A percentile compares a stretch with the other conserved stretches of the same genome.
Conservation (phyloP, 2,888 invertebrate genomes). For the Baronia brevicornis region DNA sequence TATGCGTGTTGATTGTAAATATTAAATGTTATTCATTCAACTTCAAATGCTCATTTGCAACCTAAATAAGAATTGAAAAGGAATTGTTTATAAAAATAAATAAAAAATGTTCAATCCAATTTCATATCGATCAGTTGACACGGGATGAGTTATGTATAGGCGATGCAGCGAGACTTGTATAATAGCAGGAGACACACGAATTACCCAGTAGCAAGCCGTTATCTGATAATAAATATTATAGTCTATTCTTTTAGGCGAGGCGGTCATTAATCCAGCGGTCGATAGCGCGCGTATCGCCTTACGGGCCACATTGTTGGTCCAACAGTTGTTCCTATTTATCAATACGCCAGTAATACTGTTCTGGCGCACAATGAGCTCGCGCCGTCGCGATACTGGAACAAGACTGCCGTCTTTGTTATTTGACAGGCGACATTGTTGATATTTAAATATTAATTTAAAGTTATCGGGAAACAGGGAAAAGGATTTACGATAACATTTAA, state of each 20-base stretch:
- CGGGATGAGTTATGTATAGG: slow-evolving; percentile 66
- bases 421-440: slow-evolving; percentile 57
- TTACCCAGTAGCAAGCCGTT: slow-evolving; percentile 69
- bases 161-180: slow-evolving; percentile 53
- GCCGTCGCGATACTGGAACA: slow-evolving; percentile 40
- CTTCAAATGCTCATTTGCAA: too few species aligned
- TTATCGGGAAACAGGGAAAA: not conserved
- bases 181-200: slow-evolving; percentile 67
- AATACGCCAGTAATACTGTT: slow-evolving; percentile 68
- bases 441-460: slow-evolving; percentile 43
- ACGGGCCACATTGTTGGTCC: slow-evolving; percentile 66
- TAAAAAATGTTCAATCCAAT: too few species aligned
- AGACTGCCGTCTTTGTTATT: slow-evolving; percentile 50
- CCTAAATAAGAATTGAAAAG: too few species aligned
- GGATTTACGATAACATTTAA: slow-evolving; percentile 47
- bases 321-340: slow-evolving; percentile 72
- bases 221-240: slow-evolving; percentile 75
- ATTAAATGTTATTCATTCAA: too few species aligned
- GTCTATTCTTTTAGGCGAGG: slow-evolving; percentile 73
- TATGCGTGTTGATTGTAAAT: too few species aligned
- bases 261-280: slow-evolving; percentile 71
- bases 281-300: slow-evolving; percentile 71
- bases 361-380: slow-evolving; percentile 50
- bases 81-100: too few species aligned
- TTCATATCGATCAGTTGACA: slow-evolving; percentile 50